Percentiles rank a stretch among this genome's conserved stretches.
Evolutionary conservation across 2,797 vertebrate species (phyloP).

Genomic region (Enteromius treurensis): DNA sequence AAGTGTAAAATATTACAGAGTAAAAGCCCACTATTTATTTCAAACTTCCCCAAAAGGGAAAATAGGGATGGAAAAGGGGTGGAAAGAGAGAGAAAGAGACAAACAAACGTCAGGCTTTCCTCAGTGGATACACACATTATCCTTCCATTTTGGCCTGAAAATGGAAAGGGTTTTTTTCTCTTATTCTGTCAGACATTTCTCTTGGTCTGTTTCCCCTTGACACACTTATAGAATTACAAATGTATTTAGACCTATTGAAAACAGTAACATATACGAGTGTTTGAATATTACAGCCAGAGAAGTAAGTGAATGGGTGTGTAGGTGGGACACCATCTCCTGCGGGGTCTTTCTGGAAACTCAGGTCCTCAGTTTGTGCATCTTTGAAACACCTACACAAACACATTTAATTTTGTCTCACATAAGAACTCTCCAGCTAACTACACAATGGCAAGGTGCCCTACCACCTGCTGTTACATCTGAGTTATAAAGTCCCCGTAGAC

Average conservation of each 20-base stretch:
- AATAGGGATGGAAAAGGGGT: constrained; percentile 47
- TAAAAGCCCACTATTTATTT: constrained; percentile 71
- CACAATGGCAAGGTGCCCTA: constrained; percentile 55
- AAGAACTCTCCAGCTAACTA: constrained; percentile 57
- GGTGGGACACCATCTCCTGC: constrained; percentile 64
- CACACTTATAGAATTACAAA: constrained; percentile 26
- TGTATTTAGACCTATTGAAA: constrained; percentile 16
- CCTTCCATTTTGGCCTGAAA: constrained; percentile 53
- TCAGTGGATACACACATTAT: constrained; percentile 57
- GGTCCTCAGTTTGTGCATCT: constrained; percentile 67
- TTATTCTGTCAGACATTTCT: constrained; percentile 23
- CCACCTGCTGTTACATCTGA: constrained; percentile 44
- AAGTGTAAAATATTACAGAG: constrained; percentile 73
- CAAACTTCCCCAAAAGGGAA: constrained; percentile 59
- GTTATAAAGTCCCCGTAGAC: constrained; percentile 49
- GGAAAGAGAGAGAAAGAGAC: constrained; percentile 65
- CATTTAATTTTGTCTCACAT: constrained; percentile 65
- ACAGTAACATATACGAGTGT: not conserved
- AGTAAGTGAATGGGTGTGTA: constrained; percentile 61
- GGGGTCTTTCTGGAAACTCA: constrained; percentile 50
- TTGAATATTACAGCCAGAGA: constrained; percentile 55
- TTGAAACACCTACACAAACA: constrained; percentile 65
- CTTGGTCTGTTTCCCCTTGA: constrained; percentile 30
- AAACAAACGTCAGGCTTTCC: constrained; percentile 64
- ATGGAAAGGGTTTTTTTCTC: constrained; percentile 47